Evolutionary conservation across 2,888 invertebrate genomes (phyloP), one percentile per base, ranked within the genome.

Genomic region (Timandra comae): DNA sequence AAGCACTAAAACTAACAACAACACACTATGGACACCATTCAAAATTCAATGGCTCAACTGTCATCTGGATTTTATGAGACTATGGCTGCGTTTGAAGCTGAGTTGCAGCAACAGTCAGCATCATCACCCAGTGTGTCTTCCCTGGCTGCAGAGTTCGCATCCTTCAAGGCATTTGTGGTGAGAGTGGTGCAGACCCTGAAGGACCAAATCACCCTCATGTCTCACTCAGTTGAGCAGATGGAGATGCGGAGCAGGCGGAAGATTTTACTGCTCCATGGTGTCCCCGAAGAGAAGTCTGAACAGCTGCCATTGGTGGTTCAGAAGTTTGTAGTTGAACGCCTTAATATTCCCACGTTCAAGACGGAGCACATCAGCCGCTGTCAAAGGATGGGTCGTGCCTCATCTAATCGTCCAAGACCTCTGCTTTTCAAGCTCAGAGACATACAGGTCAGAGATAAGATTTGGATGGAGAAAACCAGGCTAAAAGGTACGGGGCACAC

Each of bases 21-120:
- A n/a, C 35, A 36, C 49, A 30, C 20, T 12, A 39, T 34, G 22
- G 5, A 16, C 7, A 22, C 30, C 29, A 16, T 38, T 34, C 35
- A 38, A 30, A 30, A 6, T 35, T 30, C 27, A 10, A 24, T 9
- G 24, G 35, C 26, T 11, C 21, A 26, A 7, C n/a, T n/a, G n/a
- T n/a, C n/a, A n/a, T n/a, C n/a, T n/a, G n/a, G n/a, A n/a, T n/a
- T n/a, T n/a, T n/a, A n/a, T n/a, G n/a, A n/a, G n/a, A n/a, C n/a
- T n/a, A n/a, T n/a, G n/a, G n/a, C n/a, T n/a, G n/a, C n/a, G n/a
- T n/a, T n/a, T n/a, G n/a, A n/a, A n/a, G n/a, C n/a, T n/a, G n/a
- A n/a, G n/a, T n/a, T n/a, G n/a, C n/a, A n/a, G n/a, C n/a, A n/a
- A n/a, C n/a, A n/a, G n/a, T n/a, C n/a, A n/a, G n/a, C n/a, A n/a